phyloP scores from a whole-genome alignment of 2,113 vertebrate genomes.

The Oryctolagus cuniculus region DNA sequence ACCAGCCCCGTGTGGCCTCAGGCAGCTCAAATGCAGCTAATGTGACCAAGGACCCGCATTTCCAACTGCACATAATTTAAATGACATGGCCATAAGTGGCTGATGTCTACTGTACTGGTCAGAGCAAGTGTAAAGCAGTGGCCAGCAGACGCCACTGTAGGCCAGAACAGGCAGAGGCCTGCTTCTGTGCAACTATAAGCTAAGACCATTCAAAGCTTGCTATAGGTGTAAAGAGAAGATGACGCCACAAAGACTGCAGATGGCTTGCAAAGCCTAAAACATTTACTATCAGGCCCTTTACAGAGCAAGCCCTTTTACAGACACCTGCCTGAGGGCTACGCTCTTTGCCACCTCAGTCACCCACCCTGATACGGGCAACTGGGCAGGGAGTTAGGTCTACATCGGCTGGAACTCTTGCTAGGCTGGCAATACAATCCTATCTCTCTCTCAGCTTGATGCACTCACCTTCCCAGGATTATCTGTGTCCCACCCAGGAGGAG shows the following conservation, averaged over 20 bases:
- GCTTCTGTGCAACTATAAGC: not conserved
- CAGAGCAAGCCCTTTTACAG: not conserved
- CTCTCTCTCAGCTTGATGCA: too few relatives aligned
- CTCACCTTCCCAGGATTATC: too few relatives aligned
- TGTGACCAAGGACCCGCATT: not conserved
- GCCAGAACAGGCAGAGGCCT: not conserved
- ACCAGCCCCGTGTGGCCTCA: not conserved
- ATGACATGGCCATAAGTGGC: not conserved
- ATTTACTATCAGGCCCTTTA: not conserved
- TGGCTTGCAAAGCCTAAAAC: not conserved
- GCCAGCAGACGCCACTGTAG: accelerated
- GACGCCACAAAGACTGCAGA: not conserved
- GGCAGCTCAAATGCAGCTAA: not conserved
- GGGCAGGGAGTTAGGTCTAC: too few relatives aligned
- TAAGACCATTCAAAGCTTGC: not conserved
- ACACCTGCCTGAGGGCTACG: accelerated
- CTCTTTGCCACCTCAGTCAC: not conserved
- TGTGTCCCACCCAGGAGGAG: too few relatives aligned
- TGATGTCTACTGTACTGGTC: accelerated
- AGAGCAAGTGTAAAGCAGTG: not conserved
- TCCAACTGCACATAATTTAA: not conserved
- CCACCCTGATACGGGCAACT: not conserved
- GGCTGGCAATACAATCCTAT: too few relatives aligned
- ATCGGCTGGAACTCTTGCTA: too few relatives aligned
- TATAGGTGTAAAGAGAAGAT: too few relatives aligned